Percentiles rank a stretch among this genome's conserved stretches.
Conservation (phyloP, 2,797 vertebrate species). For the Notoglanidium macrostoma region DNA sequence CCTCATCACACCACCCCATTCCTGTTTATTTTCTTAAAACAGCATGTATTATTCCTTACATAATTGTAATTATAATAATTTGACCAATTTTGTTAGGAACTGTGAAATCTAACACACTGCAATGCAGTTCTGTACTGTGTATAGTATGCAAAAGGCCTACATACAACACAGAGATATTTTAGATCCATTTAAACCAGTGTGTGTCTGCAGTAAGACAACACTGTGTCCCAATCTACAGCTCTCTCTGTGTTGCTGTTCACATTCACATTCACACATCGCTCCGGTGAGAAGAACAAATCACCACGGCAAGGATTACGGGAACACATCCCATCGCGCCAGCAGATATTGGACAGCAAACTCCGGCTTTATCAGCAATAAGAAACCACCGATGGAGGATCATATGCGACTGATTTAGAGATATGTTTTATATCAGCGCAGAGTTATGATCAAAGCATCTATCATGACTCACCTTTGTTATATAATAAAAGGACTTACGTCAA, state of each 20-base stretch:
- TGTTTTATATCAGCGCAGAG: not conserved
- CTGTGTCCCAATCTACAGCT: constrained; percentile 6
- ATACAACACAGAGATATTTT: not conserved
- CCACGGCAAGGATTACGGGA: constrained; percentile 72
- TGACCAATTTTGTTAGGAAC: not conserved
- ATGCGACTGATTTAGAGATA: not conserved
- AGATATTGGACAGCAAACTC: constrained; percentile 71
- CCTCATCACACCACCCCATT: not conserved
- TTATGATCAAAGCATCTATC: not conserved
- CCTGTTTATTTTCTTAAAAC: not conserved
- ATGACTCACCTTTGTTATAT: not conserved
- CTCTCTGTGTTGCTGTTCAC: not conserved
- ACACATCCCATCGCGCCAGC: constrained; percentile 66
- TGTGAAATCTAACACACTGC: not conserved
- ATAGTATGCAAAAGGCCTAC: not conserved
- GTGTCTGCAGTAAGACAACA: not conserved
- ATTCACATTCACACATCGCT: constrained; percentile 40
- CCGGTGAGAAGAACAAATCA: constrained; percentile 74
- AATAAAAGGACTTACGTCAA: not conserved
- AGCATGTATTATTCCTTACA: not conserved
- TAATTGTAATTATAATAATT: not conserved
- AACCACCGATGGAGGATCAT: not conserved
- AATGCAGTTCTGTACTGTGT: not conserved
- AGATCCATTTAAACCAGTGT: not conserved
- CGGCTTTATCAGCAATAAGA: constrained; percentile 64